Conservation (phyloP, 2,113 vertebrate species). For the Bostrychus sinensis region DNA sequence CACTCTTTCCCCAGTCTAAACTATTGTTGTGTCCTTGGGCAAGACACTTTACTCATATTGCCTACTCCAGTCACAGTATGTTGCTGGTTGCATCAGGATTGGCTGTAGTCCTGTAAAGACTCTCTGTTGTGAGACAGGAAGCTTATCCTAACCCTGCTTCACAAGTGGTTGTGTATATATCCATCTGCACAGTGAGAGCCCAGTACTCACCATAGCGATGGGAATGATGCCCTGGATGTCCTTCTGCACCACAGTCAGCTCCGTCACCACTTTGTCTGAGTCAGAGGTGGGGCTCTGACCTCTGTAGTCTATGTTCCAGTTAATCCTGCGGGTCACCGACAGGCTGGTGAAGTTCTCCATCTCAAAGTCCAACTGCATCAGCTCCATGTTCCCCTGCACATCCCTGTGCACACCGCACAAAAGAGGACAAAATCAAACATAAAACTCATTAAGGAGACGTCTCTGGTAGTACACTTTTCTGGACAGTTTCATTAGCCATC, state of each 20-base stretch:
- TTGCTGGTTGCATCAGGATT: too few species aligned
- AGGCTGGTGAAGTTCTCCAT: constrained; percentile 99
- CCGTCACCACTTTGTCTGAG: constrained; percentile 93
- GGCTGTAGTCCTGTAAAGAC: too few species aligned
- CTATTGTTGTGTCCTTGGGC: too few species aligned
- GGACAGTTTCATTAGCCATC: constrained; percentile 34
- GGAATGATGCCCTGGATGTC: constrained; percentile 96
- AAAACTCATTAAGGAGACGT: constrained; percentile 1
- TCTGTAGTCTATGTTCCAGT: constrained; percentile 97
- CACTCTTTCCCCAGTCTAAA: too few species aligned
- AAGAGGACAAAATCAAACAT: background rate
- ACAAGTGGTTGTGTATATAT: too few species aligned
- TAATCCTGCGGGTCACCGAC: constrained; percentile 94
- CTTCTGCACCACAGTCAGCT: constrained; percentile 94
- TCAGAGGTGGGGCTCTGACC: constrained; percentile 87
- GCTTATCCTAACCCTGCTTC: too few species aligned
- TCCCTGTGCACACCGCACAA: constrained; percentile 74
- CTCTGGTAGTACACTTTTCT: constrained; percentile 50
- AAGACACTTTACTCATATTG: too few species aligned
- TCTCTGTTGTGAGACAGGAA: too few species aligned
- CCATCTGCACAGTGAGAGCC: too few species aligned
- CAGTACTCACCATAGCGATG: constrained; percentile 92
- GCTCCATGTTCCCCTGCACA: constrained; percentile 82
- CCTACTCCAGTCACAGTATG: too few species aligned
- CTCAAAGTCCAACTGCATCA: constrained; percentile 98